Base-by-base conservation (phyloP, 23 tunicate genomes). In the Trididemnum clinides region DNA sequence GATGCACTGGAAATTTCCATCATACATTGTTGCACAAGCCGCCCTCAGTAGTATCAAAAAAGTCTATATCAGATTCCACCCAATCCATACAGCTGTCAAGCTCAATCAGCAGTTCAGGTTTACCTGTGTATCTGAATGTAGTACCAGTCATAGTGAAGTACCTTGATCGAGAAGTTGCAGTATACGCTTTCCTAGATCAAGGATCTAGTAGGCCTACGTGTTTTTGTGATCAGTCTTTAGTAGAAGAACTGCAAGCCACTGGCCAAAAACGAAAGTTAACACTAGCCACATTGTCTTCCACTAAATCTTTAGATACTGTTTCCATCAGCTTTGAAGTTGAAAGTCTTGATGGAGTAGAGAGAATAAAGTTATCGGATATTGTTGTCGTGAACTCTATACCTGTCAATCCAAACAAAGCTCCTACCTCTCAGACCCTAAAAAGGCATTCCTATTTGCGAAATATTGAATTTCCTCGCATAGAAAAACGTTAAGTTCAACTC, bases 11-110 rank as follows among this genome's bases (percentile, higher is more conserved):
- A 2, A 38, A 18, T 2, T 38, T 22, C 5, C 81, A 74, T 30
- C 81, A 74, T 30, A 74, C 57, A 2, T 30, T 74, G 5, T 31
- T 74, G 10, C 81, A 74, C 38, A 63, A 20, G 28, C 81, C 29
- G 7, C 36, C 36, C 2, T 20, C 12, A 5, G 19, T 10, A 6
- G 28, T 3, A 18, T 21, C 2, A 35, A 35, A 74, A 6, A 7
- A 15, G 5, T 2, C 29, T 21, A 5, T 29, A 6, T 18, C 27
- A 4, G 39, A 32, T 12, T 26, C 36, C 35, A 33, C 26, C 36
- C 5, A 35, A 26, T 6, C 26, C 77, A 59, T 25, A 4, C 5
- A 25, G 21, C 27, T n/a, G 3, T 28, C 57, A 29, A 27, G 31
- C 21, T 18, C 5, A 3, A 5, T 3, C 22, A 59, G 66, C 25